A percentile compares a stretch with the other conserved stretches of the same genome.
phyloP scores from a whole-genome alignment of 2,888 invertebrate genomes.

The Aspidiotus destructor region DNA sequence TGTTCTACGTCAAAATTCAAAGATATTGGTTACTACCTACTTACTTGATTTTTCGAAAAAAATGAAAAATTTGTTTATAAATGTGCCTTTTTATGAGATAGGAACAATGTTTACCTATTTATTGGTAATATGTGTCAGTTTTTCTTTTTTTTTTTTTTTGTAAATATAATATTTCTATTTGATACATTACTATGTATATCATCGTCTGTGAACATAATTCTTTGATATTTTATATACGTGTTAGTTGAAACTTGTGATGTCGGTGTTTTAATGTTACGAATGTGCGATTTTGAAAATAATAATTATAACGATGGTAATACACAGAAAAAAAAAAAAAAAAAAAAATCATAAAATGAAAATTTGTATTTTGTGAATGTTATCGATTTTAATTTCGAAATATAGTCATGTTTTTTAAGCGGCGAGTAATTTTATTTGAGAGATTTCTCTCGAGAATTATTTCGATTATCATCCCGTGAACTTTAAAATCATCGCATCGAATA shows the following conservation, averaged over 20 bases:
- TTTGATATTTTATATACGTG: constrained; percentile 29
- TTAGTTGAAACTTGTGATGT: constrained; percentile 31
- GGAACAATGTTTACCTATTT: constrained; percentile 27
- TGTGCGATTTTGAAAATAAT: not conserved
- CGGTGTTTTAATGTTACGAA: constrained; percentile 31
- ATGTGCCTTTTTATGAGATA: constrained; percentile 31
- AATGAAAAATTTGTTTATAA: too few relatives aligned
- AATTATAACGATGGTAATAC: not conserved
- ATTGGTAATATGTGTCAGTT: constrained; percentile 7
- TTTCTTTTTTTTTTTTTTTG: constrained; percentile 20
- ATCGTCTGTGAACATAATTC: constrained; percentile 25
- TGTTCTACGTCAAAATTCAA: not conserved
- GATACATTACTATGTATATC: constrained; percentile 6
- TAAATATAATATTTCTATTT: constrained; percentile 20
- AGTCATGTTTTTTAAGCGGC: too few relatives aligned
- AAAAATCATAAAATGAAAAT: constrained; percentile 2
- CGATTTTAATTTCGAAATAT: too few relatives aligned
- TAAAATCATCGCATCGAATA: too few relatives aligned
- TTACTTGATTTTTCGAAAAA: constrained; percentile 4
- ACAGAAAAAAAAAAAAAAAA: not conserved
- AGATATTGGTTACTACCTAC: not conserved
- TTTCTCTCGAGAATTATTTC: too few relatives aligned
- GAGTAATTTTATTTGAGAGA: too few relatives aligned
- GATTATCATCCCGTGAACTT: too few relatives aligned
- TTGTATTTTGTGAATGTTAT: not conserved